Base-by-base conservation (phyloP, 2,888 invertebrate genomes). In the Parnassius glacialis region DNA sequence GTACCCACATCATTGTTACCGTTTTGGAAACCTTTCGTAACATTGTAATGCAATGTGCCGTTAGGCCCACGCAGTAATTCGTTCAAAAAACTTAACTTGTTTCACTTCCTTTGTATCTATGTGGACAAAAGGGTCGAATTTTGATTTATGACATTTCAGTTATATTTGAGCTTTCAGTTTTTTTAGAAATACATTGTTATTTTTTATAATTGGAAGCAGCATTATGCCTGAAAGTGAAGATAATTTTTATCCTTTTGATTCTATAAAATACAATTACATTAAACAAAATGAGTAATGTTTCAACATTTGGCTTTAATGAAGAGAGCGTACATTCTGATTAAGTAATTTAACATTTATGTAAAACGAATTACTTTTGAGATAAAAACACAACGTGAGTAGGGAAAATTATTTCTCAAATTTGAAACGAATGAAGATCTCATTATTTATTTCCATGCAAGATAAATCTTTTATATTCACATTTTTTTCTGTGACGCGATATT, bases 61-160 rank as follows among this genome's bases (percentile, higher is more conserved):
- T 89, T 90, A 88, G 77, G 70, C 75, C 77, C 82, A 79, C 81
- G 85, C 79, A 75, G 76, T 74, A 71, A 70, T 54, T 74, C 68
- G 72, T 79, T 76, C 83, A 80, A 84, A 86, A 85, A 86, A 85
- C 79, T 81, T 76, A 81, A 73, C 83, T 80, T 81, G 81, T 80
- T 81, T 80, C 78, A 75, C 78, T 81, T 79, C 79, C 79, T 86
- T 87, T 85, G 84, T 86, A 75, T 78, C 73, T 74, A 73, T 69
- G 70, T 66, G 70, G 76, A 86, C 86, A 89, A 88, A 34, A 82
- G 78, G 75, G 62, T 67, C 73, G 71, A 85, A 84, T 58, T 84
- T 86, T 89, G 89, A 88, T 87, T 88, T 88, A 88, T 76, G 82
- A 80, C 72, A 76, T 74, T 79, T 71, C 74, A 76, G 75, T 82